These are phyloP conservation scores for Tenthredo mesomela DNA, from an alignment of 2,888 invertebrate genomes.

Conservation along the genomic window DNA sequence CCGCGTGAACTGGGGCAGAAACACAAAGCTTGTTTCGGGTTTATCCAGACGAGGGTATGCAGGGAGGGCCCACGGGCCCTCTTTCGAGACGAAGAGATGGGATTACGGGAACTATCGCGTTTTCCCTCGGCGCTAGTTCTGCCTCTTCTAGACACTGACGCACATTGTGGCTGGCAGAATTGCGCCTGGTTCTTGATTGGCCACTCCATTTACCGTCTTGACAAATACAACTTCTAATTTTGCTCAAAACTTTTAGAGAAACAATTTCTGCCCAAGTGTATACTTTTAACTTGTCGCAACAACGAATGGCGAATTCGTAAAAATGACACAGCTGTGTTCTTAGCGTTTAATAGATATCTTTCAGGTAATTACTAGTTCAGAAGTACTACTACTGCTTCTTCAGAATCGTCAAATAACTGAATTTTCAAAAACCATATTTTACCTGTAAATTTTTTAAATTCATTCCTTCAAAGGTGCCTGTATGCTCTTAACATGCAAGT, in stretches of 20 bases:
- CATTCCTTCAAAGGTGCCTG: neutral
- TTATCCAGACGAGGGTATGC: constrained; percentile 35
- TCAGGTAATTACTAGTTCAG: neutral
- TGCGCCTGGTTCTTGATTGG: constrained; percentile 27
- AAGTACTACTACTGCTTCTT: neutral
- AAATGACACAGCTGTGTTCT: neutral
- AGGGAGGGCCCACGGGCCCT: constrained; percentile 41
- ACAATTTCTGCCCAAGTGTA: neutral
- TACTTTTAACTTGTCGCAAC: neutral
- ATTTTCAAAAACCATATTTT: neutral
- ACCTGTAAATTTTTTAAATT: neutral
- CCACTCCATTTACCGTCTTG: constrained; percentile 4
- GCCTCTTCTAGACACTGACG: neutral
- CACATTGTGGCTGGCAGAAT: neutral
- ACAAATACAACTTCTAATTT: neutral
- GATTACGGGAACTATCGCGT: constrained; percentile 46
- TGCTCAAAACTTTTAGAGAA: neutral
- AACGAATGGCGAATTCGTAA: neutral
- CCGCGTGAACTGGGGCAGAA: constrained; percentile 71
- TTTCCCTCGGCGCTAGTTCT: constrained; percentile 46
- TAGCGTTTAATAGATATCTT: neutral
- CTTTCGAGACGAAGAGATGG: constrained; percentile 36
- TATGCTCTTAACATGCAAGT: neutral
- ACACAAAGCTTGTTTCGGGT: constrained; percentile 70
- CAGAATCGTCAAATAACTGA: neutral